Base-by-base conservation (phyloP, 1,140 invertebrate genomes). In the Matsumurasca onukii region DNA sequence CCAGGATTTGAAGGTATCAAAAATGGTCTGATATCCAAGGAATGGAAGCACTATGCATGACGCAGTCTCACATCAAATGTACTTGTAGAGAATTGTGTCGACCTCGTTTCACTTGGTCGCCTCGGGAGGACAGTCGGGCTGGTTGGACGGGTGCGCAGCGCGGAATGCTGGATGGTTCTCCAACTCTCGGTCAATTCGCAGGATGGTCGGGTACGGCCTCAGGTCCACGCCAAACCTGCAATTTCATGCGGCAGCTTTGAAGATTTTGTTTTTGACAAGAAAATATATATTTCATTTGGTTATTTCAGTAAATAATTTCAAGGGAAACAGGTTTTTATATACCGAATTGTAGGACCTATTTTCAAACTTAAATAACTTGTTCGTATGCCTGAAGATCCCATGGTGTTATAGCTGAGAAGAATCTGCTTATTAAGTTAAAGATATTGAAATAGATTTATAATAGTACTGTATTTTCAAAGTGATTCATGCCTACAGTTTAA, bases 51-150 rank as follows among this genome's bases (percentile, higher is more conserved):
- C n/a, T n/a, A n/a, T n/a, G n/a, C n/a, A n/a, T n/a, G n/a, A n/a
- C n/a, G n/a, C n/a, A n/a, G n/a, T n/a, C n/a, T n/a, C n/a, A 25
- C 61, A 31, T n/a, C 25, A 65, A 25, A 65, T 45, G 25, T 65
- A 65, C 48, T 62, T 68, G 67, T 68, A 39, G 57, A 63, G 27
- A 25, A 59, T 48, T 15, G n/a, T 20, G 49, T 30, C 39, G 29
- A 25, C 57, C 22, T 61, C 55, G 59, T 45, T 69, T 81, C 87
- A 89, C 83, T 91, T 91, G 75, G 89, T 89, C 74, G 86, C 89
- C 80, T 92, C 91, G 31, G 90, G 90, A 39, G 93, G 93, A 82
- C 92, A 94, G 81, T 98, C 96, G 22, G 93, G 93, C 84, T 98
- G 95, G 76, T 89, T 88, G 71, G 90, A 90, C 30, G 93, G 91